Conservation (phyloP, 1,140 invertebrate species). For the Gryon sp. region DNA sequence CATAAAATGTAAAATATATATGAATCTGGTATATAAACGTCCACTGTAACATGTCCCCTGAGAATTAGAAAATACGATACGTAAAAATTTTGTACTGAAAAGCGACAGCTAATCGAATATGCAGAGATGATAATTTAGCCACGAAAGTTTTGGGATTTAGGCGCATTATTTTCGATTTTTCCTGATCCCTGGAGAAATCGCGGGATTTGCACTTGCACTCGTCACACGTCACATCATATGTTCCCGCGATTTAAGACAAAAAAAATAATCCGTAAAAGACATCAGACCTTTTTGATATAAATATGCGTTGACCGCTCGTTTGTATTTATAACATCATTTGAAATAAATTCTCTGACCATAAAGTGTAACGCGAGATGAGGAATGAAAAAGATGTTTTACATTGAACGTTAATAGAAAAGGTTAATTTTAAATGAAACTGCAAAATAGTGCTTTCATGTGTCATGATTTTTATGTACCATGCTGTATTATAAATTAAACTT, state of each 20-base stretch:
- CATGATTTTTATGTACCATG: neutral
- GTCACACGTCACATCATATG: slow-evolving; percentile 39
- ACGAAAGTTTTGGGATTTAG: slow-evolving; percentile 62
- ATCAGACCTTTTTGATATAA: slow-evolving; percentile 5
- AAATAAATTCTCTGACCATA: too few relatives aligned
- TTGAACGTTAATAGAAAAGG: slow-evolving; percentile 8
- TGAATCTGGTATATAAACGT: slow-evolving; percentile 64
- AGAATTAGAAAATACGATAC: slow-evolving; percentile 31
- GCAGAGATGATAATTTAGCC: slow-evolving; percentile 60
- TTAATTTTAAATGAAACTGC: slow-evolving; percentile 1
- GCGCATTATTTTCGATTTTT: slow-evolving; percentile 76
- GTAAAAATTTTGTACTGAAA: slow-evolving; percentile 63
- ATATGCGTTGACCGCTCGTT: slow-evolving; percentile 39
- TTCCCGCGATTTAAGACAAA: neutral
- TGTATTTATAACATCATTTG: too few relatives aligned
- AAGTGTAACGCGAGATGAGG: neutral
- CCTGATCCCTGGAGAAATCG: slow-evolving; percentile 74
- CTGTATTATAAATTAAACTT: slow-evolving; percentile 22
- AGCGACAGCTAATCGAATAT: slow-evolving; percentile 46
- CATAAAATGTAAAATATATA: slow-evolving; percentile 39
- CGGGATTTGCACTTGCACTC: slow-evolving; percentile 69
- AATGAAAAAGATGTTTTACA: neutral
- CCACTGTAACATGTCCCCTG: slow-evolving; percentile 54
- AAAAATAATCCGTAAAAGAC: slow-evolving; percentile 2
- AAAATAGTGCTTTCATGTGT: neutral